Evolutionary conservation across 2,797 vertebrate genomes (phyloP).

Genomic region (Poeciliopsis infans): DNA sequence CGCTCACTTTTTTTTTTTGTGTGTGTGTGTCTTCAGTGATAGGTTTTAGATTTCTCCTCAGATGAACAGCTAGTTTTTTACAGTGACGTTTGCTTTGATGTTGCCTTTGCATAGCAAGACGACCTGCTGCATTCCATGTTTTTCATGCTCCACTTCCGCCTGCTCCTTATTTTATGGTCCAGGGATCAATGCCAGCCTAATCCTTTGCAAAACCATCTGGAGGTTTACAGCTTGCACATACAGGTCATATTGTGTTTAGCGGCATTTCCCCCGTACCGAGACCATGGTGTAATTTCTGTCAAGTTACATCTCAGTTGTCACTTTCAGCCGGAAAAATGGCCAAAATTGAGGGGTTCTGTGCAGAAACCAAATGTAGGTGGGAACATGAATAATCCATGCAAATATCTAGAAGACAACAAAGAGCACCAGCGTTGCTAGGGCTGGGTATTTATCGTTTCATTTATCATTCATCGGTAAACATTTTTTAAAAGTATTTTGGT

Average conservation of each 20-base stretch:
- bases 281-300: neutral
- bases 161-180: conserved; percentile 40
- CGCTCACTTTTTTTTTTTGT: neutral
- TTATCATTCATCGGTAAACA: no score
- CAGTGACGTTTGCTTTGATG: conserved; percentile 41
- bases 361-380: neutral
- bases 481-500: no score
- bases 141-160: conserved; percentile 17
- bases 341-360: neutral
- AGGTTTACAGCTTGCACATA: conserved; percentile 5
- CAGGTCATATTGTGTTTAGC: conserved; percentile 14
- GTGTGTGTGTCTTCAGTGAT: conserved; percentile 5
- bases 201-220: conserved; percentile 35
- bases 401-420: neutral
- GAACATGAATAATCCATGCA: neutral
- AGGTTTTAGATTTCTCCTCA: conserved; percentile 2
- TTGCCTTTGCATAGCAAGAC: conserved; percentile 30
- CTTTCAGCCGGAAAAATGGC: neutral
- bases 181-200: conserved; percentile 35
- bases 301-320: conserved; percentile 9
- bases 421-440: neutral
- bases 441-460: no score
- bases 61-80: conserved; percentile 30
- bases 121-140: conserved; percentile 36
- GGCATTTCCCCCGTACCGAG: neutral